Percentiles rank a stretch among this genome's conserved stretches.
Conservation (phyloP, 2,888 invertebrate genomes). For the Lypha dubia region DNA sequence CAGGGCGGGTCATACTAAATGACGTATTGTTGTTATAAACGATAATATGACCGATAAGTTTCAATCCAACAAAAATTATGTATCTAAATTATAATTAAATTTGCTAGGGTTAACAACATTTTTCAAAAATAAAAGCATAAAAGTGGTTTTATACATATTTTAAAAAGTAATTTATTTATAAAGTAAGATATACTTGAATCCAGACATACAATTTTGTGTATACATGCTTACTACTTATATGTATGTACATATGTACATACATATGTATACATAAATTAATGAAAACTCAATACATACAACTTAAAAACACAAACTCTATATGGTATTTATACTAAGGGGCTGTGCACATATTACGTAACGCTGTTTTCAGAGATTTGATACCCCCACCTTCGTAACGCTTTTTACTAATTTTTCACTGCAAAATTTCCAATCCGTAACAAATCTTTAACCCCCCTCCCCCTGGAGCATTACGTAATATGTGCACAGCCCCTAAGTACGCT, state of each 20-base stretch:
- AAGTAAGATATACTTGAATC: constrained; percentile 29
- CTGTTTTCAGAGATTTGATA: too few relatives aligned
- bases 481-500: not conserved
- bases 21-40: too few relatives aligned
- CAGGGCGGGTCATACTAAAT: too few relatives aligned
- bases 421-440: too few relatives aligned
- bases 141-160: constrained; percentile 47
- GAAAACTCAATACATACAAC: constrained; percentile 70
- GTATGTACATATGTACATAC: constrained; percentile 7
- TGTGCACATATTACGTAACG: too few relatives aligned
- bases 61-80: constrained; percentile 24
- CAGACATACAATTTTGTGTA: not conserved
- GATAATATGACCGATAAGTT: not conserved
- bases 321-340: too few relatives aligned
- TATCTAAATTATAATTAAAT: constrained; percentile 43
- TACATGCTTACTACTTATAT: not conserved
- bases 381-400: too few relatives aligned
- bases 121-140: not conserved
- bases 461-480: too few relatives aligned
- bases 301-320: constrained; percentile 47
- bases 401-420: too few relatives aligned
- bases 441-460: too few relatives aligned
- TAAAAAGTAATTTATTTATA: constrained; percentile 34
- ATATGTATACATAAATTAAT: constrained; percentile 54
- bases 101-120: constrained; percentile 58